Base-by-base conservation (phyloP, 2,113 vertebrate species). In the Xiphophorus couchianus region DNA sequence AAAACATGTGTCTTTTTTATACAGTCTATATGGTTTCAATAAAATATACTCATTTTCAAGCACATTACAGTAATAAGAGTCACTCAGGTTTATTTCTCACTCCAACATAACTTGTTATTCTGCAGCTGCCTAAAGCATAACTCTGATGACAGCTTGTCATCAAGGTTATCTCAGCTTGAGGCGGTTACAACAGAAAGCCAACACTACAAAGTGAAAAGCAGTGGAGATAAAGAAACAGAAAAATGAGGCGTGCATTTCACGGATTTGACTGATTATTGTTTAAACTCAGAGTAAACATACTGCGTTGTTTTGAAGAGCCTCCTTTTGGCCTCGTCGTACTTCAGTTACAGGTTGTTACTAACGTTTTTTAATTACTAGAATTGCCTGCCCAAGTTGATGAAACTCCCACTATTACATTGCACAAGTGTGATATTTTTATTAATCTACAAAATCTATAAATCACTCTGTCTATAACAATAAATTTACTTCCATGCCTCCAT, bases 111-210 rank as follows among this genome's bases (percentile, higher is more conserved):
- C 51, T 58, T 30, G 48, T 19, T 35, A 42, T 71, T 61, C 28
- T 60, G 68, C 12, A 7, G 19, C 29, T 19, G 51, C 22, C 51
- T 29, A 4, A 29, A 25, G n/a, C 29, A 62, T 28, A 69, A 83
- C 25, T 27, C 22, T 10, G 14, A 31, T 75, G 67, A 80, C 35
- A 31, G 74, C 63, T 62, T 66, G 29, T 71, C 60, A 68, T 73
- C 19, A 29, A 48, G 62, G 72, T 44, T 69, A 62, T 80, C 37
- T 31, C 31, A 37, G 27, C 25, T 19, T 9, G 33, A 9, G 30
- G 22, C 33, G 28, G n/a, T 28, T 25, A 54, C 62, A 76, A 76
- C 51, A 71, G 30, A 66, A 63, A 73, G n/a, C 61, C 27, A 33
- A 27, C 68, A 69, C 51, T 66, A 31, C 29, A 72, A 66, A 66